Evolutionary conservation across 2,113 vertebrate genomes (phyloP).

Genomic region (Alligator mississippiensis): DNA sequence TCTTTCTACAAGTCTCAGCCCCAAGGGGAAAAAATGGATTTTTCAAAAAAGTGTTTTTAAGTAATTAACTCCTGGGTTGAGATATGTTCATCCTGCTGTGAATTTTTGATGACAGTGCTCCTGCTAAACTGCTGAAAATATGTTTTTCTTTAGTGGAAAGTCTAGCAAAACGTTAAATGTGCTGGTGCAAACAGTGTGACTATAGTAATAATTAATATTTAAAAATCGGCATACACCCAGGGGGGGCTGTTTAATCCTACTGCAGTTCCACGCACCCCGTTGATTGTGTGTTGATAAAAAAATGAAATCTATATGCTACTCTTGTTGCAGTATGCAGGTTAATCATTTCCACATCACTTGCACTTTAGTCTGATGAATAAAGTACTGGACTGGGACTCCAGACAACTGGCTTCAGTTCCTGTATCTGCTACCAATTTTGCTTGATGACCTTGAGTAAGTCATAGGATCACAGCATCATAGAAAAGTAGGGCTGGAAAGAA

Average conservation of each 20-base stretch:
- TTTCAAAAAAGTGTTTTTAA: conserved; percentile 46
- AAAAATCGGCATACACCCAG: not conserved
- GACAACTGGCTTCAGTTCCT: not conserved
- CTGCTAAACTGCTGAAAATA: conserved; percentile 58
- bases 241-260: too few species aligned
- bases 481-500: too few species aligned
- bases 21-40: conserved; percentile 63
- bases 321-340: not conserved
- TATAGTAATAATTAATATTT: conserved; percentile 4
- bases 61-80: conserved; percentile 68
- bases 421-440: not conserved
- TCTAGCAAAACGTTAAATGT: conserved; percentile 36
- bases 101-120: conserved; percentile 67
- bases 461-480: too few species aligned
- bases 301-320: not conserved
- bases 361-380: not conserved
- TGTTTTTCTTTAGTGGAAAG: not conserved
- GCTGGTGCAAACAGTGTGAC: not conserved
- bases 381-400: not conserved
- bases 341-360: not conserved
- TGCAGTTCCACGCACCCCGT: too few species aligned
- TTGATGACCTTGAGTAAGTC: too few species aligned
- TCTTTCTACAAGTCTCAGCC: conserved; percentile 50
- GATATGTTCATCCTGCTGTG: conserved; percentile 64
- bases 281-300: not conserved